phyloP scores from a whole-genome alignment of 2,888 invertebrate species.

The Pandemis cinnamomeana region DNA sequence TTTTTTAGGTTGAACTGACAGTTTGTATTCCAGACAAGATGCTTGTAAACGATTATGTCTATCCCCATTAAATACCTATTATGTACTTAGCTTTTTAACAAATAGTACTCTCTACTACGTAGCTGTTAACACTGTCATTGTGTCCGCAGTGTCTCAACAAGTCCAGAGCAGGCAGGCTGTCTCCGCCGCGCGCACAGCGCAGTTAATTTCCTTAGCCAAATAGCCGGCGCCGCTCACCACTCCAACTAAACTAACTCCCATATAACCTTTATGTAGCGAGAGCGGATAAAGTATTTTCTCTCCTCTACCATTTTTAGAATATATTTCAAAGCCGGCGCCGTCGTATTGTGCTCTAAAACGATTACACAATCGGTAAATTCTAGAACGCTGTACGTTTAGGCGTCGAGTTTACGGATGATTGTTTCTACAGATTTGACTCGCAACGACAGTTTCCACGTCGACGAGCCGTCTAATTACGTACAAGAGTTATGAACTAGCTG shows the following conservation, averaged over 20 bases:
- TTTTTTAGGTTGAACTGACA: no score
- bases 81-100: no score
- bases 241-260: constrained; percentile 44
- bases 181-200: constrained; percentile 57
- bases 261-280: constrained; percentile 39
- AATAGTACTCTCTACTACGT: no score
- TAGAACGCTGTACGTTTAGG: not conserved
- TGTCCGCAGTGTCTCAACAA: not conserved
- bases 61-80: no score
- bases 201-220: constrained; percentile 71
- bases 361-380: constrained; percentile 37
- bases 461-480: not conserved
- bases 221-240: constrained; percentile 46
- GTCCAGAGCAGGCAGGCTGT: not conserved
- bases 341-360: constrained; percentile 15
- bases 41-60: no score
- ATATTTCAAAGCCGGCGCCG: not conserved
- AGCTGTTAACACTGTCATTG: no score
- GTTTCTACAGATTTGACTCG: not conserved
- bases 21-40: no score
- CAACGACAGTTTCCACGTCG: not conserved
- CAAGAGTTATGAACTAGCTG: constrained; percentile 13
- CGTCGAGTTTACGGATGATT: not conserved
- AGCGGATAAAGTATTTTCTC: constrained; percentile 32
- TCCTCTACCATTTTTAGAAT: not conserved